Evolutionary conservation across 1,140 invertebrate genomes (phyloP).

Genomic region (Anastatus disparis): DNA sequence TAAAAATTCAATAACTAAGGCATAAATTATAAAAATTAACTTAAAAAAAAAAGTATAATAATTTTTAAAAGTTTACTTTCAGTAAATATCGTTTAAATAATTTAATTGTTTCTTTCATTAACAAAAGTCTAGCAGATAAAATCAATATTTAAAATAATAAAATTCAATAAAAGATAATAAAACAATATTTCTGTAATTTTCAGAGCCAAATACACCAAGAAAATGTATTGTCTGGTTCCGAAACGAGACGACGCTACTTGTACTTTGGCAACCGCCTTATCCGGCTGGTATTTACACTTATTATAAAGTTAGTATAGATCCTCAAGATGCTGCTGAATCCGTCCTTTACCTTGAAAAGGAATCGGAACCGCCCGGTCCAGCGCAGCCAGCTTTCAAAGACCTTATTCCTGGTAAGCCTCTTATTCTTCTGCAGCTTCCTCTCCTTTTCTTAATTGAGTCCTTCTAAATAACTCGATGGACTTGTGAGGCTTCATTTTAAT

Average conservation of each 20-base stretch:
- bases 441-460: not conserved
- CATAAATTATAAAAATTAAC: no score
- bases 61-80: no score
- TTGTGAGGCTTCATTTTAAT: not conserved
- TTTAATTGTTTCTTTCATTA: no score
- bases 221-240: slow-evolving; percentile 97
- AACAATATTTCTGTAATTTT: no score
- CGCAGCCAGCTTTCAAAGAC: slow-evolving; percentile 93
- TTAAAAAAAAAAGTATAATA: no score
- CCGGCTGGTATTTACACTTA: slow-evolving; percentile 90
- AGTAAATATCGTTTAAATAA: no score
- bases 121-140: no score
- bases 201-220: slow-evolving; percentile 93
- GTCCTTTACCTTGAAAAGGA: slow-evolving; percentile 91
- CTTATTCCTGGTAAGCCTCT: slow-evolving; percentile 78
- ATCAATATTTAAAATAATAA: no score
- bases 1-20: no score
- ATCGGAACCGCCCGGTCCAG: slow-evolving; percentile 90
- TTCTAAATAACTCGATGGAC: not conserved
- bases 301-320: slow-evolving; percentile 92
- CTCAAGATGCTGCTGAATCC: slow-evolving; percentile 87
- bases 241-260: slow-evolving; percentile 93
- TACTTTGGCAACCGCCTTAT: slow-evolving; percentile 94
- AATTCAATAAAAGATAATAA: no score
- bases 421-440: no score